Percentiles rank a stretch among this genome's conserved stretches.
Evolutionary conservation across 2,113 vertebrate species (phyloP).

Genomic region (Trichechus manatus): DNA sequence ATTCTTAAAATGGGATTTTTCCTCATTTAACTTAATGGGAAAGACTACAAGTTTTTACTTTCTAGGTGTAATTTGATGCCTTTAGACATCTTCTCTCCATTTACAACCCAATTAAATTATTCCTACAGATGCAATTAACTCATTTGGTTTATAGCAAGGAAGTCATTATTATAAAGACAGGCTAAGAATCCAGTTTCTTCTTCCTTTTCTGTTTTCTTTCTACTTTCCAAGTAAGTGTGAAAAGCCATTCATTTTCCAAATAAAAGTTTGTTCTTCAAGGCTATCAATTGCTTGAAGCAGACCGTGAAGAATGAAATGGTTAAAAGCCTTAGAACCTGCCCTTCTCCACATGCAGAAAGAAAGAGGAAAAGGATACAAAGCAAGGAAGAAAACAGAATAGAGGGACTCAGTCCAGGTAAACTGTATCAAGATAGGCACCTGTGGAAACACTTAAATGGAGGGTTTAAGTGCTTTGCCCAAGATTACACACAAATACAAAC

Average conservation of each 20-base stretch:
- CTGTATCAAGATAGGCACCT: neutral
- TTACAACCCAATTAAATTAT: conserved; percentile 76
- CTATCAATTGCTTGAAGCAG: neutral
- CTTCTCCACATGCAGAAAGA: neutral
- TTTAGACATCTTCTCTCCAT: conserved; percentile 69
- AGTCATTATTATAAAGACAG: conserved; percentile 31
- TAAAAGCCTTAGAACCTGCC: neutral
- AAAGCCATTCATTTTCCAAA: neutral
- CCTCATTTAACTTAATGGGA: conserved; percentile 71
- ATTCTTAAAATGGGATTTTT: conserved; percentile 64
- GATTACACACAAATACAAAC: neutral
- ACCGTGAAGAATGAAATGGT: conserved; percentile 1
- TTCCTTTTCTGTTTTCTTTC: conserved; percentile 4
- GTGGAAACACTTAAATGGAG: neutral
- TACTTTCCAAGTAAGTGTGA: neutral
- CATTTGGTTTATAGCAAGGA: conserved; percentile 56
- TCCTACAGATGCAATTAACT: conserved; percentile 77
- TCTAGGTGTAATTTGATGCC: conserved; percentile 78
- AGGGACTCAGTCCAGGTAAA: neutral
- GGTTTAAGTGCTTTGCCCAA: neutral
- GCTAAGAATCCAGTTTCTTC: conserved; percentile 12
- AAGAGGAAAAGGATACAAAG: neutral
- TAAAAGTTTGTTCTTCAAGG: neutral
- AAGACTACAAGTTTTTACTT: conserved; percentile 65
- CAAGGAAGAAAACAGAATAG: neutral